These are phyloP conservation scores for Cephonodes hylas DNA, from an alignment of 2,888 invertebrate species.

Conservation along the genomic window DNA sequence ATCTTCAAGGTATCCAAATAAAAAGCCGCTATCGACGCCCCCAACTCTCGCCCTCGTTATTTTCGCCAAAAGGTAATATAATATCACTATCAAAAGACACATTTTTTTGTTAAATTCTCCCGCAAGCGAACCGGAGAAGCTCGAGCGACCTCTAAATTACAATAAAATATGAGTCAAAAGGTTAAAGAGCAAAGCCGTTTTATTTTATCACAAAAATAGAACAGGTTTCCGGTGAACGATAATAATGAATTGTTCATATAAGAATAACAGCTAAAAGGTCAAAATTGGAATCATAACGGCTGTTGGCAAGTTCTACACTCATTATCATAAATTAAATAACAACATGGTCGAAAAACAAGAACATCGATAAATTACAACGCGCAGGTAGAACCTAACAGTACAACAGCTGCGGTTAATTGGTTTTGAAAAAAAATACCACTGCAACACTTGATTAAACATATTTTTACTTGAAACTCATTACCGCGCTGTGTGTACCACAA, in stretches of 20 bases:
- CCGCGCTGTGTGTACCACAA: conserved; percentile 2
- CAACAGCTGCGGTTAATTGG: conserved; percentile 38
- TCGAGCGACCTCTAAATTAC: conserved; percentile 1
- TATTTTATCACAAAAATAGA: conserved; percentile 7
- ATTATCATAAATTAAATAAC: conserved; percentile 24
- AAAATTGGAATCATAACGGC: neutral
- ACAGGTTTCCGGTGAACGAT: neutral
- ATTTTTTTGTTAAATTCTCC: neutral
- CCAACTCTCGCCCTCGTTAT: neutral
- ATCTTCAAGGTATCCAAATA: too few species aligned
- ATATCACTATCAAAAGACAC: neutral
- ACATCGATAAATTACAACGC: conserved; percentile 31
- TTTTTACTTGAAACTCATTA: neutral
- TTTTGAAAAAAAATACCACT: conserved; percentile 28
- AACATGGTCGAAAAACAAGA: conserved; percentile 33
- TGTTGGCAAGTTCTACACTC: conserved; percentile 4
- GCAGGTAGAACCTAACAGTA: conserved; percentile 22
- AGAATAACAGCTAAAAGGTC: neutral
- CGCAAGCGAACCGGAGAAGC: neutral
- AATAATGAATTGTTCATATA: neutral
- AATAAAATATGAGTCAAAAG: conserved; percentile 2
- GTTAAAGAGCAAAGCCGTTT: conserved; percentile 2
- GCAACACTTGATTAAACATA: conserved; percentile 26
- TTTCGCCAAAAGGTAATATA: neutral
- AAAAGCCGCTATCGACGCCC: neutral